Evolutionary conservation across 2,888 invertebrate species (phyloP), one percentile per base, ranked within the genome.

Genomic region (Taenaris catops): DNA sequence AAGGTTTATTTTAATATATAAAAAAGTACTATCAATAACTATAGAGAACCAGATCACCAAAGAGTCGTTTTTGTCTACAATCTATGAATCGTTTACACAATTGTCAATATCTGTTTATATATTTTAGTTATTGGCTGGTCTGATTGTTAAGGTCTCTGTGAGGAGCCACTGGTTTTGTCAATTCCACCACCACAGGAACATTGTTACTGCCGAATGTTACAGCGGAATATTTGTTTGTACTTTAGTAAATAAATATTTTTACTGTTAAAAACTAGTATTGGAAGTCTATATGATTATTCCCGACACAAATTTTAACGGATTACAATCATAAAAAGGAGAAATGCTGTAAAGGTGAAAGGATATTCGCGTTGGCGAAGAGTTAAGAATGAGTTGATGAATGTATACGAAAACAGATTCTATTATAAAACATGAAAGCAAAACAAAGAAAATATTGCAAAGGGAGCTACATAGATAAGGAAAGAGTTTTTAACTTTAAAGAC

Each of bases 1-100:
- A 81, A 80, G 83, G 75, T 83, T 75, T 14, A 81, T 78, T 83
- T 81, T 73, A 68, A 78, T 78, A 79, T 80, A 79, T 79, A 76
- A 72, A 78, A 66, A 58, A 50, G 58, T 65, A 59, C 52, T 58
- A 68, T 67, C 59, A 66, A 71, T 40, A 38, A 67, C 64, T 74
- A 34, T 38, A 68, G 56, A 76, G 70, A 66, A 76, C 84, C 84
- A 78, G 74, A 76, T 80, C 80, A 84, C 81, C 84, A 63, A 67
- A 70, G 65, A 69, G 64, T 63, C n/a, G n/a, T n/a, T n/a, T n/a
- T 65, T 29, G 28, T 28, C 8, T 12, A 28, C 18, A 20, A 20
- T 28, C 8, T 21, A 23, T 23, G 12, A 21, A n/a, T 14, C 14
- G 14, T 21, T 16, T 17, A 16, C 5, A 31, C 16, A 31, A 14